Percentiles rank a stretch among this genome's conserved stretches.
Conservation (phyloP, 2,797 vertebrate genomes). For the Galagoides demidoff region DNA sequence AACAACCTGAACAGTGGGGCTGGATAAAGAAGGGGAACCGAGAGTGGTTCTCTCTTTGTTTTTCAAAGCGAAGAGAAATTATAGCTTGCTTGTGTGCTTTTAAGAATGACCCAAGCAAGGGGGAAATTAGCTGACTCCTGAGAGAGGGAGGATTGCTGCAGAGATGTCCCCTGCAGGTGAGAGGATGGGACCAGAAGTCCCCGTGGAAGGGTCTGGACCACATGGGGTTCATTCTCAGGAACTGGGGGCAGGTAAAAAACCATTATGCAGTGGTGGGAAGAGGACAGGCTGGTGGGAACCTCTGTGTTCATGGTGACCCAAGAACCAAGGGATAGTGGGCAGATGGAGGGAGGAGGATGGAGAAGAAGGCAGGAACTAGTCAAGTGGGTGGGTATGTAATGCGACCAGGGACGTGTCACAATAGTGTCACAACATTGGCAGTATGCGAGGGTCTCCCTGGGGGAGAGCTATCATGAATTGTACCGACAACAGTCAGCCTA, state of each 20-base stretch:
- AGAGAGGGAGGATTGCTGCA: not conserved
- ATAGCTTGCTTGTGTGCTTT: not conserved
- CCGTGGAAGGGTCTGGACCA: not conserved
- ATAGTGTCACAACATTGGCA: accelerated
- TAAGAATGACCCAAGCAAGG: not conserved
- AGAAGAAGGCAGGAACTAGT: not conserved
- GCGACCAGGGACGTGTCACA: accelerated
- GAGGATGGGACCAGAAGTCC: not conserved
- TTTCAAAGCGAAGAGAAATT: not conserved
- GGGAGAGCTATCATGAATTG: not conserved
- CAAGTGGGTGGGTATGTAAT: not conserved
- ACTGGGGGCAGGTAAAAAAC: not conserved
- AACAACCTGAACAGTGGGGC: not conserved
- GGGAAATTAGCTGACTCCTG: not conserved
- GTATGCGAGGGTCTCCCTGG: not conserved
- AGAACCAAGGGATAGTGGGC: not conserved
- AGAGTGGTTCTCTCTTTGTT: not conserved
- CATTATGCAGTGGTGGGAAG: not conserved
- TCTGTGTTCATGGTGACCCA: not conserved
- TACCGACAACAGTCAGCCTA: accelerated
- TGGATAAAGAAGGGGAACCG: not conserved
- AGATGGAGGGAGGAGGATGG: not conserved
- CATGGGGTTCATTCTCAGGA: not conserved
- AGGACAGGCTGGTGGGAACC: not conserved
- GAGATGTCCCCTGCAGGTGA: not conserved